Evolutionary conservation across 2,113 vertebrate genomes (phyloP).

Genomic region (Kryptolebias marmoratus): DNA sequence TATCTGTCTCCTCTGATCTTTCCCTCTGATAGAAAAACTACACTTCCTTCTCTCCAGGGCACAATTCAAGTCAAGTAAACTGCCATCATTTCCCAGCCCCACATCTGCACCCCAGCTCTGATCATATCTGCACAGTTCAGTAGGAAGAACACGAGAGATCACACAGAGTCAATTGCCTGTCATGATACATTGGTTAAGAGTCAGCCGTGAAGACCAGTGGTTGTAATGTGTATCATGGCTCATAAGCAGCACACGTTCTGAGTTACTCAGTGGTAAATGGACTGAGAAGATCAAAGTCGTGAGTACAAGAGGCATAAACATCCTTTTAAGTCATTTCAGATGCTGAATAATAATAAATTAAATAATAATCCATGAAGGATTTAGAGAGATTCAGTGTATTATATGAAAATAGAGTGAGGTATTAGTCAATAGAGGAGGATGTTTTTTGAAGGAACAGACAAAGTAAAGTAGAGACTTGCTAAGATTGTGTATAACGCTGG

Average conservation of each 20-base stretch:
- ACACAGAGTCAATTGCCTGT: conserved; percentile 68
- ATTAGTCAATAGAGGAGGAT: neutral
- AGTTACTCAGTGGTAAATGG: conserved; percentile 38
- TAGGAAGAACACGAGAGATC: conserved; percentile 62
- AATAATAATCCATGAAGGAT: neutral
- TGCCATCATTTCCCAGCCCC: conserved; percentile 65
- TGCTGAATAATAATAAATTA: conserved; percentile 7
- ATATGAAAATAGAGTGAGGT: neutral
- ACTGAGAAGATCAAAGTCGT: conserved; percentile 38
- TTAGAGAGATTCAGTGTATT: neutral
- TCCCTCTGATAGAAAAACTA: conserved; percentile 71
- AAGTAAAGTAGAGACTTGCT: neutral
- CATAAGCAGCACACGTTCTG: conserved; percentile 47
- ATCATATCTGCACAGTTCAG: conserved; percentile 72
- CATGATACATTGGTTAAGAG: conserved; percentile 60
- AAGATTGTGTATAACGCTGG: too few relatives aligned
- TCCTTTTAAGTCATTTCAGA: conserved; percentile 18
- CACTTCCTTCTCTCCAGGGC: conserved; percentile 77
- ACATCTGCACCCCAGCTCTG: conserved; percentile 67
- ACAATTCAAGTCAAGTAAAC: conserved; percentile 72
- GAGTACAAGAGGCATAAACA: conserved; percentile 33
- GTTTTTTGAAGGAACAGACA: neutral
- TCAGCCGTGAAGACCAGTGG: conserved; percentile 49
- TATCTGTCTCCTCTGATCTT: conserved; percentile 79
- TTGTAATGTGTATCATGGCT: conserved; percentile 65